Conservation (phyloP, 2,113 vertebrate genomes). For the Trachemys scripta region DNA sequence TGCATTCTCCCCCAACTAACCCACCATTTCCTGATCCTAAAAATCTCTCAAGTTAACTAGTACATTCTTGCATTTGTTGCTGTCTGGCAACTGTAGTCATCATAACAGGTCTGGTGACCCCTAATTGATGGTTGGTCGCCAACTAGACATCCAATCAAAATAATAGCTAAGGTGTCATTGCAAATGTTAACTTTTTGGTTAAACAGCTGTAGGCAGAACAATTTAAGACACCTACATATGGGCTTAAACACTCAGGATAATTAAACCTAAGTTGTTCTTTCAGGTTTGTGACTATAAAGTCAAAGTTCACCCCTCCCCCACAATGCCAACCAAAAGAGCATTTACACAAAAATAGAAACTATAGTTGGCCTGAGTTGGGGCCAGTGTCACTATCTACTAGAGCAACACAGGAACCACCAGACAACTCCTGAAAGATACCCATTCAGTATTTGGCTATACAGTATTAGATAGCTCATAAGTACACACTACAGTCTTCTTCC, state of each 20-base stretch:
- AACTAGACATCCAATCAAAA: no score
- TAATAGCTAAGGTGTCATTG: not conserved
- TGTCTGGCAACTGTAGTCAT: not conserved
- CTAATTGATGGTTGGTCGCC: not conserved
- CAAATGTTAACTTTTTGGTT: not conserved
- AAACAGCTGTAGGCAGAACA: not conserved
- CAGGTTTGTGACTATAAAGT: not conserved
- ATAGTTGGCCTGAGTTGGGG: accelerated
- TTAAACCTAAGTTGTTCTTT: not conserved
- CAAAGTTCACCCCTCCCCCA: not conserved
- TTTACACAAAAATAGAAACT: not conserved
- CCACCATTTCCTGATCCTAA: not conserved
- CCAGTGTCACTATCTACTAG: not conserved
- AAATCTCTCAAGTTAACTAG: not conserved
- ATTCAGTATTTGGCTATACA: no score
- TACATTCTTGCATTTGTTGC: no score
- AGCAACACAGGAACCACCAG: not conserved
- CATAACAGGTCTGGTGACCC: not conserved
- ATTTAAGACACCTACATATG: no score
- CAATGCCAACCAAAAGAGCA: not conserved
- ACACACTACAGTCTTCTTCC: no score
- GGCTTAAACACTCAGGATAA: not conserved
- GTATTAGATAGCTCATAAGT: no score
- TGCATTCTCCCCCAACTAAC: not conserved
- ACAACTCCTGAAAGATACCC: not conserved